Evolutionary conservation across 2,888 invertebrate species (phyloP), one percentile per base, ranked within the genome.

Genomic region (Myopa testacea): DNA sequence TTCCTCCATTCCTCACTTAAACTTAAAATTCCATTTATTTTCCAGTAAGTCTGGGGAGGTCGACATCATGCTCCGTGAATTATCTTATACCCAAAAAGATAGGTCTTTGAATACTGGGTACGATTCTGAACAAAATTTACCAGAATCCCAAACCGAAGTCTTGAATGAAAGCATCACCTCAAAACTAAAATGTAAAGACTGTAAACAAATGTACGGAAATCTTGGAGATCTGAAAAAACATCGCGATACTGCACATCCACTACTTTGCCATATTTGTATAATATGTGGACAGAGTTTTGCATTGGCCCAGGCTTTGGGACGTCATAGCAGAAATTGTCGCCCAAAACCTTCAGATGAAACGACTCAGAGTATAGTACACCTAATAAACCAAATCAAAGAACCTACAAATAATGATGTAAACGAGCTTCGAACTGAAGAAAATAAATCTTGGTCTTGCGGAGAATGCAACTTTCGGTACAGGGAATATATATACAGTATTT

Each of bases 281-380:
- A 92, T 92, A 82, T 96, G 96, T 83, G 95, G 94, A 0, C 89
- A 91, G 86, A 89, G 90, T 14, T 95, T 95, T 85, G 91, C 92
- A 0, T 90, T 94, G 0, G 91, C 94, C 1, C 95, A 95, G 90
- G 95, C 95, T 84, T 91, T 95, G 14, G 92, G 94, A 0, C 91
- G 92, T 14, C 96, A 96, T 91, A 4, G 94, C 92, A 86, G 90
- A 71, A 79, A 76, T 78, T 84, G 87, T 75, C 81, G 70, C 1
- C 55, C 70, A n/a, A 50, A 71, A 52, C 37, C 34, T 19, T 19
- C 37, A 67, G 14, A 12, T 50, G 7, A 69, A 62, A 26, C 60
- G 74, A 52, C 45, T 74, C 19, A 76, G 38, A 45, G 67, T 34
- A 4, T 60, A 7, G 60, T 60, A 40, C 75, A 26, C 60, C 75